Base-by-base conservation (phyloP, 2,113 vertebrate genomes). In the Cebidichthys violaceus region DNA sequence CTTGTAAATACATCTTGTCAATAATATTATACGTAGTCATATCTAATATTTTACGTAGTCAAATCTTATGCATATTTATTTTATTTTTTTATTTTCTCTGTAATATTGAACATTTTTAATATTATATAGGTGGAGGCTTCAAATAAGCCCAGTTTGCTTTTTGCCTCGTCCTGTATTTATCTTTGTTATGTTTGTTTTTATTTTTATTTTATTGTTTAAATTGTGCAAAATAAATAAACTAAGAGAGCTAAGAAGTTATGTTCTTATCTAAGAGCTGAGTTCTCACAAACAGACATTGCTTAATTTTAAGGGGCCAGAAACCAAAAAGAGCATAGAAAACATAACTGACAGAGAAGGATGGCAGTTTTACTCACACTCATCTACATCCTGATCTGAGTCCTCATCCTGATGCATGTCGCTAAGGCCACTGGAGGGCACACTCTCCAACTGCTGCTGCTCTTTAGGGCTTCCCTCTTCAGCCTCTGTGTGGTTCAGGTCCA, bases 401-500 rank as follows among this genome's bases (percentile, higher is more conserved):
- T 90, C 83, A 22, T 79, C 82, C 17, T 62, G 83, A 43, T 64
- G 76, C 43, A 45, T 41, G 64, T 60, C 72, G 35, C 78, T 74
- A 18, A 78, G 71, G 50, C 84, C 85, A 85, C 87, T 86, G 61
- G 88, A 87, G 81, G 89, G 81, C 85, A 75, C 78, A 70, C 82
- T 86, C 43, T 67, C 69, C 70, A 37, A 22, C 62, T 82, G 11
- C 22, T 69, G 69, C 70, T 80, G 74, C 50, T 59, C 70, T 73
- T 71, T 67, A 10, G 31, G 41, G 61, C 35, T 67, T 67, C 70
- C 79, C 22, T 78, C 79, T 55, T 81, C 79, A n/a, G 29, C 39
- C 31, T 86, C 87, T 11, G 50, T 62, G 14, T 91, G 80, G 17
- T 89, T 90, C 72, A 96, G 89, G 90, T 97, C 95, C 77, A 97